Conservation (phyloP, 2,888 invertebrate species). For the Chaitophorus viminalis region DNA sequence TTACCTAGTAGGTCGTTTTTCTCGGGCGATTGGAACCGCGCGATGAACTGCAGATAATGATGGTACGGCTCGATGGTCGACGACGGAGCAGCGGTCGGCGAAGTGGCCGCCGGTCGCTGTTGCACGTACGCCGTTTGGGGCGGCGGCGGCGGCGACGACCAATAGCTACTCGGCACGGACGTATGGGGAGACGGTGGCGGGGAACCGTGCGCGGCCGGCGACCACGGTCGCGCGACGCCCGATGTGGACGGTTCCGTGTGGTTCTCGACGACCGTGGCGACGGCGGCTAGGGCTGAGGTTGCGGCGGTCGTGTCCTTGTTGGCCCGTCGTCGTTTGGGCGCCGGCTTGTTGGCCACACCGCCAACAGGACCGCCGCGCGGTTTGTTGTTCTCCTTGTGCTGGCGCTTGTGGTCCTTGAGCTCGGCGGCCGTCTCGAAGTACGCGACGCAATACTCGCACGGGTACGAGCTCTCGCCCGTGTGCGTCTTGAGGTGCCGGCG, state of each 20-base stretch:
- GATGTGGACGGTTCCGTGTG: conserved; percentile 5
- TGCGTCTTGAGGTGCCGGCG: conserved; percentile 89
- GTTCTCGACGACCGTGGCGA: background rate
- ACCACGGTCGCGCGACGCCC: conserved; percentile 13
- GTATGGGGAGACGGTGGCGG: conserved; percentile 70
- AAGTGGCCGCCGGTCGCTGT: conserved; percentile 67
- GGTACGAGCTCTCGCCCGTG: conserved; percentile 89
- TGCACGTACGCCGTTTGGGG: conserved; percentile 6
- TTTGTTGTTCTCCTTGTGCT: conserved; percentile 43
- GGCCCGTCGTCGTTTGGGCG: conserved; percentile 63
- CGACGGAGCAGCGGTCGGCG: conserved; percentile 65
- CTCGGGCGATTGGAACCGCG: conserved; percentile 53
- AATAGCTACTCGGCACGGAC: conserved; percentile 70
- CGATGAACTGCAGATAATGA: conserved; percentile 54
- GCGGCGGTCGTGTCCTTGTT: background rate
- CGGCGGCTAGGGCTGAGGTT: background rate
- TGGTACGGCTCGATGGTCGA: conserved; percentile 67
- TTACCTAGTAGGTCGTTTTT: background rate
- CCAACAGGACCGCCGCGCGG: conserved; percentile 15
- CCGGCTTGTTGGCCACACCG: conserved; percentile 65
- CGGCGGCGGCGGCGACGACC: conserved; percentile 63
- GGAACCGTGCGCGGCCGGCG: conserved; percentile 40
- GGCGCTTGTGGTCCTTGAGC: conserved; percentile 48
- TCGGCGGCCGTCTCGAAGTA: conserved; percentile 44
- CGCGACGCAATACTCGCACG: conserved; percentile 67